Evolutionary conservation across 2,113 vertebrate genomes (phyloP).

Genomic region (Ellobius talpinus): DNA sequence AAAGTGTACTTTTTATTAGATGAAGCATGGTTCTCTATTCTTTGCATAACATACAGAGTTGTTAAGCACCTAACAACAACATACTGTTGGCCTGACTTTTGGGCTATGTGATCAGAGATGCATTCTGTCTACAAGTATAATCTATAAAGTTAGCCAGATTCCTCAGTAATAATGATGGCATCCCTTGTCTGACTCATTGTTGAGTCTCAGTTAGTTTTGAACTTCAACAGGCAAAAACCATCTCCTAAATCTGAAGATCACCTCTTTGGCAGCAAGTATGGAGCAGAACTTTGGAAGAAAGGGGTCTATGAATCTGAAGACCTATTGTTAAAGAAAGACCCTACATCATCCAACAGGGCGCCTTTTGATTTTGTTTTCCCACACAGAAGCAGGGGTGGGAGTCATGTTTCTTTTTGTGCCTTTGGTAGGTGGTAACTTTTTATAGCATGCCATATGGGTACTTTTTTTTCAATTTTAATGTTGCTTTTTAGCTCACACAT

Average conservation of each 20-base stretch:
- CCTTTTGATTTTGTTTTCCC: constrained; percentile 15
- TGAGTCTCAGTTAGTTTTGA: background rate
- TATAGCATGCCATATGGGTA: constrained; percentile 64
- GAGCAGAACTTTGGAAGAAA: background rate
- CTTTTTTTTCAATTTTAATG: constrained; percentile 48
- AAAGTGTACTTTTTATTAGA: background rate
- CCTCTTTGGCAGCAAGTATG: background rate
- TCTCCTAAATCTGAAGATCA: background rate
- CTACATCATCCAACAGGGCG: background rate
- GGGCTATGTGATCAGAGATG: background rate
- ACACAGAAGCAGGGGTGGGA: background rate
- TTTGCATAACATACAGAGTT: background rate
- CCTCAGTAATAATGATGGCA: background rate
- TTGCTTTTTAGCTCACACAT: constrained; percentile 37
- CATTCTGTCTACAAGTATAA: background rate
- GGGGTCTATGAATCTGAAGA: background rate
- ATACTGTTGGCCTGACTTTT: background rate
- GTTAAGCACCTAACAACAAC: background rate
- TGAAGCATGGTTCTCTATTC: background rate
- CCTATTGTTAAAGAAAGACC: constrained; percentile 4
- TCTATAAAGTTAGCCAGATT: background rate
- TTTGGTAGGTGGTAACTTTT: constrained; percentile 68
- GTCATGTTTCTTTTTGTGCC: background rate
- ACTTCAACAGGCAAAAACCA: background rate
- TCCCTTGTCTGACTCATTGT: background rate